Conservation (phyloP, 2,797 vertebrate genomes). For the Lerista edwardsae region DNA sequence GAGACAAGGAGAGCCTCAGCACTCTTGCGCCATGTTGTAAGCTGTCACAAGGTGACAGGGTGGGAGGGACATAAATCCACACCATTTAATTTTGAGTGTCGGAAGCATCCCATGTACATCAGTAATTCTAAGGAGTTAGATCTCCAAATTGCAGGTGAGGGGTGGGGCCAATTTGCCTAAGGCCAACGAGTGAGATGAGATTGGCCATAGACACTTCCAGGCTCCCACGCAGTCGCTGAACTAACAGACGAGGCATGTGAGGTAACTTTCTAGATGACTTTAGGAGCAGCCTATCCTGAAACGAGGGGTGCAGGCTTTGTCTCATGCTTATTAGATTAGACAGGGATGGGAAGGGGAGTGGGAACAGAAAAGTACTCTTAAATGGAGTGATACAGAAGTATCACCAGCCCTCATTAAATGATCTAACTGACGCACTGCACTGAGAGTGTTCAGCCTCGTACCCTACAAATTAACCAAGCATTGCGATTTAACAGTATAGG, state of each 20-base stretch:
- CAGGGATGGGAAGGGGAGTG: not conserved
- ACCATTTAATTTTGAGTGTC: not conserved
- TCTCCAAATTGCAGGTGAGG: not conserved
- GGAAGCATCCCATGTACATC: not conserved
- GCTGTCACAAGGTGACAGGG: not conserved
- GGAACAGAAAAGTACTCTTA: not conserved
- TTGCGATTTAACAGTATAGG: not conserved
- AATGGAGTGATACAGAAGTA: not conserved
- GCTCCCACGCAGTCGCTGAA: not conserved
- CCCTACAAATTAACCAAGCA: not conserved
- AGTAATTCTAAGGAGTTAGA: not conserved
- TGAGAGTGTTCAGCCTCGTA: not conserved
- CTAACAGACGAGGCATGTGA: not conserved
- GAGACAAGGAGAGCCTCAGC: not conserved
- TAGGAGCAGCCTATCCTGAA: not conserved
- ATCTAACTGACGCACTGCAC: not conserved
- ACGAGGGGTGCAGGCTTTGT: not conserved
- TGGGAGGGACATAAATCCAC: not conserved
- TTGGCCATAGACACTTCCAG: not conserved
- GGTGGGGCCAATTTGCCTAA: not conserved
- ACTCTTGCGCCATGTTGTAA: not conserved
- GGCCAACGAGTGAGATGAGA: not conserved
- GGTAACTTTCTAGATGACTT: constrained; percentile 5
- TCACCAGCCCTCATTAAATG: not conserved
- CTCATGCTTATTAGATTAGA: not conserved